These are phyloP conservation scores for Hylaeus anthracinus DNA, from an alignment of 1,140 invertebrate species.

Conservation along the genomic window DNA sequence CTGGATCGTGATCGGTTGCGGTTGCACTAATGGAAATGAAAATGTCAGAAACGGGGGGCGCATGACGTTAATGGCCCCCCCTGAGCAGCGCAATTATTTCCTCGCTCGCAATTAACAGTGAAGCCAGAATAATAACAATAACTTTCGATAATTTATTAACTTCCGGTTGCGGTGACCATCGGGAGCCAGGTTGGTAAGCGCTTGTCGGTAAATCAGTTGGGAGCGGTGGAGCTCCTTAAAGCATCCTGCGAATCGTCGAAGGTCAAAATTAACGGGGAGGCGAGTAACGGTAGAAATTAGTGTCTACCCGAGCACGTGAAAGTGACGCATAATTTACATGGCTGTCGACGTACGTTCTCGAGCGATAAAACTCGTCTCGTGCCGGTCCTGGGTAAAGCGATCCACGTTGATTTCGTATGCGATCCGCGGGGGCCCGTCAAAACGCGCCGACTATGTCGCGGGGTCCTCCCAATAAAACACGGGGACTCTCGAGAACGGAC, in stretches of 20 bases:
- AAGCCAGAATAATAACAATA: not conserved
- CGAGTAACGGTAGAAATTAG: conserved; percentile 37
- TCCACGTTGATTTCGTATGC: conserved; percentile 70
- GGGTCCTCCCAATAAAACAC: conserved; percentile 70
- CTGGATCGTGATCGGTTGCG: not conserved
- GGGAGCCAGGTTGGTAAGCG: not conserved
- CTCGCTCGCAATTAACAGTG: not conserved
- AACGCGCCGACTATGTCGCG: conserved; percentile 71
- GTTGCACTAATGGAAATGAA: not conserved
- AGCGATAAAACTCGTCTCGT: conserved; percentile 60
- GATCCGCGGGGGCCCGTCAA: conserved; percentile 69
- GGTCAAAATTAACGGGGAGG: not conserved
- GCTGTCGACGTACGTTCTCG: conserved; percentile 24
- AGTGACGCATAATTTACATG: conserved; percentile 66
- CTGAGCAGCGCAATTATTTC: not conserved
- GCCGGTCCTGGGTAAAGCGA: conserved; percentile 24
- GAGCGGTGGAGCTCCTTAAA: not conserved
- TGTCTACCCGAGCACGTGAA: conserved; percentile 46
- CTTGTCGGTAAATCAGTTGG: not conserved
- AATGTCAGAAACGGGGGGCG: not conserved
- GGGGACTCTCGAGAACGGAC: conserved; percentile 12
- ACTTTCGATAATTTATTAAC: too few species aligned
- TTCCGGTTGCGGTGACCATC: too few species aligned
- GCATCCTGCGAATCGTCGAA: not conserved
- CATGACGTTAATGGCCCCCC: not conserved